Evolutionary conservation across 2,797 vertebrate genomes (phyloP).

Genomic region (Sebastes umbrosus): DNA sequence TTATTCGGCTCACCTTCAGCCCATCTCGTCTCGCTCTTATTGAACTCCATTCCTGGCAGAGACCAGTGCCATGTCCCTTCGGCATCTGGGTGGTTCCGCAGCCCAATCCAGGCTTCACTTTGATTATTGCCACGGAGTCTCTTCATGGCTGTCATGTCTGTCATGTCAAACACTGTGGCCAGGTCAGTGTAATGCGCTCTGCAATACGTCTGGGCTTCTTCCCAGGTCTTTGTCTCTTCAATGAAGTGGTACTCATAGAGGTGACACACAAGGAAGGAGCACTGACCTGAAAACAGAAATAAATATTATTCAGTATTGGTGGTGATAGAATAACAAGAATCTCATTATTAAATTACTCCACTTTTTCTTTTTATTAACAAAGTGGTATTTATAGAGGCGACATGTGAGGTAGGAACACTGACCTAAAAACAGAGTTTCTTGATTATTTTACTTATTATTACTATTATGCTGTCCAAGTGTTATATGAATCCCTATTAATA

Average conservation of each 20-base stretch:
- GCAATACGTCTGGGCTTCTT: constrained; percentile 6
- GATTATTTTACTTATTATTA: too few relatives aligned
- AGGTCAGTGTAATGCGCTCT: neutral
- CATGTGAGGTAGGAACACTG: neutral
- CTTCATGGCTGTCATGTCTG: neutral
- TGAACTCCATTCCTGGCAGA: neutral
- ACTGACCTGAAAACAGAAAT: constrained; percentile 4
- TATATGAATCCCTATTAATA: neutral
- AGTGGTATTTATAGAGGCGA: neutral
- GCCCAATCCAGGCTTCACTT: constrained; percentile 48
- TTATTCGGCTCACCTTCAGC: fast-evolving
- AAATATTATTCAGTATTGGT: too few relatives aligned
- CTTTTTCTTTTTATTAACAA: fast-evolving
- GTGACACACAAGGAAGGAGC: neutral
- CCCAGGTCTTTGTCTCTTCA: neutral
- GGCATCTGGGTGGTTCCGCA: neutral
- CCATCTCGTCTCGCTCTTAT: fast-evolving
- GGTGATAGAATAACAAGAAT: too few relatives aligned
- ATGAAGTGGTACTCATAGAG: constrained; percentile 8
- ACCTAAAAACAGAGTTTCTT: constrained; percentile 7
- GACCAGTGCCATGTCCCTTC: constrained; percentile 44
- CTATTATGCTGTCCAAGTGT: too few relatives aligned
- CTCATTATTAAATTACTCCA: too few relatives aligned
- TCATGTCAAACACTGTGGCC: constrained; percentile 23
- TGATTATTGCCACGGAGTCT: neutral